These are phyloP conservation scores for Trachymyrmex septentrionalis DNA, from an alignment of 1,140 invertebrate genomes.

Conservation along the genomic window DNA sequence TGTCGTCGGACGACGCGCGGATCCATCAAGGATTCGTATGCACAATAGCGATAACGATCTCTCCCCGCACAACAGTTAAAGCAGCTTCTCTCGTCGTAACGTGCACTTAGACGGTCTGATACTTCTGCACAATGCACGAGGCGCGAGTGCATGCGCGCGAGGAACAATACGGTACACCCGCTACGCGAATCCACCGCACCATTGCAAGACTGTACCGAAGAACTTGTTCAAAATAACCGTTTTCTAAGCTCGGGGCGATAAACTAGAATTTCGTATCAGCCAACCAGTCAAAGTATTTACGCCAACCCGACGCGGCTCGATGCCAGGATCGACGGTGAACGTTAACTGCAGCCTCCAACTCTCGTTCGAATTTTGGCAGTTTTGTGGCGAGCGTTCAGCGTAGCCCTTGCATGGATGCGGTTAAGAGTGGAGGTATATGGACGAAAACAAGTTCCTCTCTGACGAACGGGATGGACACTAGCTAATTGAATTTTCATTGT, in stretches of 20 bases:
- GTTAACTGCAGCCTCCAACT: slow-evolving; percentile 31
- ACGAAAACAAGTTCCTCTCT: not conserved
- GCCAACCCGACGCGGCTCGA: not conserved
- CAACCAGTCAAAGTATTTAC: slow-evolving; percentile 42
- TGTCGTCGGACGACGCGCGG: slow-evolving; percentile 5
- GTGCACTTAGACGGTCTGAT: slow-evolving; percentile 46
- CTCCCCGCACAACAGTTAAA: slow-evolving; percentile 62
- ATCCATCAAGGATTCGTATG: slow-evolving; percentile 56
- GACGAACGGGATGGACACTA: not conserved
- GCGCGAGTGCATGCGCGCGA: not conserved
- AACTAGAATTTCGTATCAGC: slow-evolving; percentile 55
- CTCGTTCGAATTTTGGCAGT: slow-evolving; percentile 45
- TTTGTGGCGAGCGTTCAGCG: slow-evolving; percentile 31
- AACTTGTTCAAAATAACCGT: slow-evolving; percentile 34
- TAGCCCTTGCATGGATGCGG: not conserved
- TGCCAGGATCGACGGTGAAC: slow-evolving; percentile 26
- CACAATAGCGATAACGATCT: slow-evolving; percentile 68
- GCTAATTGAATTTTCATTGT: slow-evolving; percentile 38
- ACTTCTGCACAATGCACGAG: slow-evolving; percentile 20
- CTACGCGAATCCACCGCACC: not conserved
- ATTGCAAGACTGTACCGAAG: not conserved
- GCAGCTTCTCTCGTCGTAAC: slow-evolving; percentile 59
- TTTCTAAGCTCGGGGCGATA: slow-evolving; percentile 30
- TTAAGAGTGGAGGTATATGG: not conserved
- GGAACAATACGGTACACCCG: slow-evolving; percentile 32